Percentiles rank a stretch among this genome's conserved stretches.
phyloP scores from a whole-genome alignment of 2,113 vertebrate genomes.

The Lucifuga dentata region DNA sequence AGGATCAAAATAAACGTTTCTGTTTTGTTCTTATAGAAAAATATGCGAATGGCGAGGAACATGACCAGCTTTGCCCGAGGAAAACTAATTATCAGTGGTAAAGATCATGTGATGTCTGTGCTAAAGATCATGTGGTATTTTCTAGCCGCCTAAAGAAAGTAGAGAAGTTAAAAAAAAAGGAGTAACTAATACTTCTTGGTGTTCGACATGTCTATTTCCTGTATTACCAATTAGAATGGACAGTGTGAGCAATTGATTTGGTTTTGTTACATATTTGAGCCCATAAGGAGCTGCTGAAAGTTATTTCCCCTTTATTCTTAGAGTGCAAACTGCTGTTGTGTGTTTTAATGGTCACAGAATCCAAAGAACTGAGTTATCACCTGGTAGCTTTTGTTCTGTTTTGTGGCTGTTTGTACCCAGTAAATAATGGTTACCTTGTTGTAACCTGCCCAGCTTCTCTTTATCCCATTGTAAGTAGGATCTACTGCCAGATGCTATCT shows the following conservation, averaged over 20 bases:
- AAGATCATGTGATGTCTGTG: conserved; percentile 67
- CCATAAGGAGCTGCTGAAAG: neutral
- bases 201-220: conserved; percentile 8
- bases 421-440: conserved; percentile 41
- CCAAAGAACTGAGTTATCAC: conserved; percentile 21
- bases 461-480: conserved; percentile 14
- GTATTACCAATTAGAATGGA: conserved; percentile 1
- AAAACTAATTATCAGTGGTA: conserved; percentile 66
- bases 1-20: neutral
- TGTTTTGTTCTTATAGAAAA: conserved; percentile 24
- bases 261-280: neutral
- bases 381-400: conserved; percentile 35
- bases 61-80: conserved; percentile 22
- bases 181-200: conserved; percentile 21
- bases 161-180: conserved; percentile 8
- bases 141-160: conserved; percentile 32
- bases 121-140: conserved; percentile 63
- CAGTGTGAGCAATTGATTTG: neutral
- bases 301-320: conserved; percentile 18
- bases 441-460: conserved; percentile 28
- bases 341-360: conserved; percentile 15
- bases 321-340: conserved; percentile 1
- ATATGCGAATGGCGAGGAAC: conserved; percentile 18
- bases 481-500: conserved; percentile 3
- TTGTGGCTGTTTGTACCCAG: conserved; percentile 28